Evolutionary conservation across 2,797 vertebrate species (phyloP).

Genomic region (Pantherophis alleghaniensis): DNA sequence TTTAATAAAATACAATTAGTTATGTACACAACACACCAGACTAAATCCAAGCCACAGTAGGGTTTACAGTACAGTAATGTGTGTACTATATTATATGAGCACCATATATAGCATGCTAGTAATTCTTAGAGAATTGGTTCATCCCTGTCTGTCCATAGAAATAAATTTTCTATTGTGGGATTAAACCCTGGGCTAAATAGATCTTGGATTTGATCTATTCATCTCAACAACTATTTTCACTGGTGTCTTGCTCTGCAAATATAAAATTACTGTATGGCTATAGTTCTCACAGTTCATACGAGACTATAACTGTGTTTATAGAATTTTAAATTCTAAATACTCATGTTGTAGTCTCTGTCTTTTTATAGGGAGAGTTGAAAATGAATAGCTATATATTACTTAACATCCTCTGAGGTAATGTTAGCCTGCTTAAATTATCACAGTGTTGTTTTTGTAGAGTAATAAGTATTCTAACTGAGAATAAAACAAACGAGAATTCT

Average conservation of each 20-base stretch:
- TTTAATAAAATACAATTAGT: not conserved
- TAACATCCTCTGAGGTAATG: not conserved
- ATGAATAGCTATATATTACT: not conserved
- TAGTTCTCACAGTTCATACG: not conserved
- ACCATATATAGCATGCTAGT: not conserved
- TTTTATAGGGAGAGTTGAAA: not conserved
- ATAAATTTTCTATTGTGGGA: not conserved
- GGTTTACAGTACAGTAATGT: not conserved
- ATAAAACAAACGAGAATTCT: not conserved
- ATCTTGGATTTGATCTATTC: slow-evolving; percentile 16
- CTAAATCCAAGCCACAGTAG: not conserved
- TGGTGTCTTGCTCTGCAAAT: slow-evolving; percentile 64
- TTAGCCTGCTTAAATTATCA: not conserved
- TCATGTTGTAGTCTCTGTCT: not conserved
- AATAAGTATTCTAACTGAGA: not conserved
- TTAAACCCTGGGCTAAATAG: not conserved
- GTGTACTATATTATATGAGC: not conserved
- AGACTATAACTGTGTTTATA: not conserved
- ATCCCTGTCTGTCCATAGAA: not conserved
- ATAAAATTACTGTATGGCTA: not conserved
- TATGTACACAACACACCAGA: not conserved
- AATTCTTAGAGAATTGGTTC: not conserved
- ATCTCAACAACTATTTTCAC: slow-evolving; percentile 51
- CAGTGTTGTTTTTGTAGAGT: not conserved
- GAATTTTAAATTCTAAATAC: not conserved